A percentile compares a stretch with the other conserved stretches of the same genome.
These are phyloP conservation scores for Pheosia tremula DNA, from an alignment of 2,888 invertebrate genomes.

Conservation along the genomic window DNA sequence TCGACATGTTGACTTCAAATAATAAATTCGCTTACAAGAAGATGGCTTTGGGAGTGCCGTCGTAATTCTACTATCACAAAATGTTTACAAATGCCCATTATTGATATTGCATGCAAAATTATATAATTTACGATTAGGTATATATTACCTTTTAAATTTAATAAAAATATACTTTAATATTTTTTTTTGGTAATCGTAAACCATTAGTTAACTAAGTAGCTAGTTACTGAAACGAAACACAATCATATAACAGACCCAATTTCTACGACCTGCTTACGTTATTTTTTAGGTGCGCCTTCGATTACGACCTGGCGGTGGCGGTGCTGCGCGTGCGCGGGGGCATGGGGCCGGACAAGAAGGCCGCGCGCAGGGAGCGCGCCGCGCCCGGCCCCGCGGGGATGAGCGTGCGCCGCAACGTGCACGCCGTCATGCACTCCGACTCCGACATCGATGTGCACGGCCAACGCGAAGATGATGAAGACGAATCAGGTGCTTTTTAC, in stretches of 20 bases:
- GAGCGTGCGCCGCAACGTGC: slow-evolving; percentile 30
- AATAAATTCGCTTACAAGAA: too few species aligned
- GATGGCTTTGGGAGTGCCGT: too few species aligned
- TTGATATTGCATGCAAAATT: too few species aligned
- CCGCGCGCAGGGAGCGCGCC: not conserved
- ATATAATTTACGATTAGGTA: too few species aligned
- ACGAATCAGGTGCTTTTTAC: not conserved
- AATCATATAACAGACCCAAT: not conserved
- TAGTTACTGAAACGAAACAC: too few species aligned
- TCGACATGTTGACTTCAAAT: too few species aligned
- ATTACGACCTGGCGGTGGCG: slow-evolving; percentile 94
- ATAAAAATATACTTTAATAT: too few species aligned
- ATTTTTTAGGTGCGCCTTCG: slow-evolving; percentile 91
- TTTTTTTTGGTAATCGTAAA: too few species aligned
- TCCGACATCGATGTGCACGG: slow-evolving; percentile 87
- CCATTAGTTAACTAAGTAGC: too few species aligned
- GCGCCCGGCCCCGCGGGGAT: not conserved
- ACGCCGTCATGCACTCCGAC: slow-evolving; percentile 86
- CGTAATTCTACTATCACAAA: too few species aligned
- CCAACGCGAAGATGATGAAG: not conserved
- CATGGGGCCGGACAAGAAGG: slow-evolving; percentile 52
- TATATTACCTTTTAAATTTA: too few species aligned
- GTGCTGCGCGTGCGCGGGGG: slow-evolving; percentile 92
- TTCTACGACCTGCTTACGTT: not conserved
- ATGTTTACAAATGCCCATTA: too few species aligned